Evolutionary conservation across 1,140 invertebrate genomes (phyloP).

Genomic region (Drosophila oshimai): DNA sequence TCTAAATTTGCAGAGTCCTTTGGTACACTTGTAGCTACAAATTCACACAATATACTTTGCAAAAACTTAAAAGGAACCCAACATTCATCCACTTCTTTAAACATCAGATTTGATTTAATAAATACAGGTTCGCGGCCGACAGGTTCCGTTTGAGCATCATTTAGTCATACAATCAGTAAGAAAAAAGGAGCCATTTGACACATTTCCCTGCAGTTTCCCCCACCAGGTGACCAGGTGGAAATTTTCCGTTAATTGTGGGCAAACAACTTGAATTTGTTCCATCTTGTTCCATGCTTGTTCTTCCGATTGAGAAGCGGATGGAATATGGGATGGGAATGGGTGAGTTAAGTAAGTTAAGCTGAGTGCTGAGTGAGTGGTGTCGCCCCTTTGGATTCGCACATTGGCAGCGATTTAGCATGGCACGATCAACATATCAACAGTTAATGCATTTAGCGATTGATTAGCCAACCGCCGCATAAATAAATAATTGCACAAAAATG

Average conservation of each 20-base stretch:
- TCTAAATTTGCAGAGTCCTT: too few species aligned
- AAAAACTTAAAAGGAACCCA: too few species aligned
- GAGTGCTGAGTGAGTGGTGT: not conserved
- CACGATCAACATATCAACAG: conserved; percentile 17
- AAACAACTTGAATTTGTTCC: conserved; percentile 28
- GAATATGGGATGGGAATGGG: too few species aligned
- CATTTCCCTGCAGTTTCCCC: conserved; percentile 13
- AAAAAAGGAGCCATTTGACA: conserved; percentile 35
- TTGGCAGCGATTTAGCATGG: conserved; percentile 16
- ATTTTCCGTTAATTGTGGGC: conserved; percentile 29
- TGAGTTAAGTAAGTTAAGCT: too few species aligned
- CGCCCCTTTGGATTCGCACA: conserved; percentile 16
- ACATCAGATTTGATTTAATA: conserved; percentile 1
- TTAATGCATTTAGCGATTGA: conserved; percentile 44
- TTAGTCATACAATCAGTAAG: conserved; percentile 3
- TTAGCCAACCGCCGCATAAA: conserved; percentile 36
- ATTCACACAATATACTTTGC: too few species aligned
- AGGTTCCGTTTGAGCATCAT: conserved; percentile 23
- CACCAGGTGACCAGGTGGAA: not conserved
- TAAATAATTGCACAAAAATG: conserved; percentile 54
- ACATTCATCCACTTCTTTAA: too few species aligned
- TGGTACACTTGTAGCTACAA: too few species aligned
- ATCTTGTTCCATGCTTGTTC: conserved; percentile 5
- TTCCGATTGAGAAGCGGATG: conserved; percentile 1
- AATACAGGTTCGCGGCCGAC: not conserved